Evolutionary conservation across 2,113 vertebrate species (phyloP).

Genomic region (Electrona antarctica): DNA sequence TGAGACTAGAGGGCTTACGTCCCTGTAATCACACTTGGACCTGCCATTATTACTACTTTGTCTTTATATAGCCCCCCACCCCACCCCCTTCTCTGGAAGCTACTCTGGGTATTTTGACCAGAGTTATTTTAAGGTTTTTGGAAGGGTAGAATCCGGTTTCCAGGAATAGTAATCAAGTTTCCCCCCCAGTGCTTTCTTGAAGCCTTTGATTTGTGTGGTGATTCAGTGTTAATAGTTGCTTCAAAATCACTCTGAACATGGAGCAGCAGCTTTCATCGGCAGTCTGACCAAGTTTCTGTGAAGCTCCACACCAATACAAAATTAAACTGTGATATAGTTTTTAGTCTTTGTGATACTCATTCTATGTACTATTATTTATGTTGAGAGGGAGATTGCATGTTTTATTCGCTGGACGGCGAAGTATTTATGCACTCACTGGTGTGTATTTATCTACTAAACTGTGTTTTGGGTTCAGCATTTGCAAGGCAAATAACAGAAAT

Average conservation of each 20-base stretch:
- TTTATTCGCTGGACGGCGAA: not conserved
- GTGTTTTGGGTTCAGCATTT: not conserved
- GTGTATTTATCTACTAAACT: not conserved
- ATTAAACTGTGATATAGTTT: not conserved
- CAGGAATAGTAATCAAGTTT: constrained; percentile 66
- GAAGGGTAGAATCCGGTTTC: constrained; percentile 48
- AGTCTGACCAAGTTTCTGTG: constrained; percentile 47
- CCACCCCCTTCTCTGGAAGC: constrained; percentile 10
- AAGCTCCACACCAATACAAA: constrained; percentile 41
- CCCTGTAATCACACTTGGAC: constrained; percentile 52
- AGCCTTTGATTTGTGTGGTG: constrained; percentile 69
- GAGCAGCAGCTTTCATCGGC: constrained; percentile 64
- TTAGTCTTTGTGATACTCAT: not conserved
- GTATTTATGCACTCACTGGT: not conserved
- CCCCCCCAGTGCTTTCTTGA: constrained; percentile 27
- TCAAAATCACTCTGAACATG: constrained; percentile 57
- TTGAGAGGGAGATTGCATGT: not conserved
- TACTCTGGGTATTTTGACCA: constrained; percentile 37
- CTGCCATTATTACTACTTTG: constrained; percentile 36
- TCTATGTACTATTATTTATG: not conserved
- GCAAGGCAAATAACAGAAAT: not conserved
- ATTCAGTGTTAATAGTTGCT: constrained; percentile 63
- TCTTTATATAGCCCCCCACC: constrained; percentile 27
- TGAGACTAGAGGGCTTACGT: too few relatives aligned
- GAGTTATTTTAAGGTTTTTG: constrained; percentile 40